These are phyloP conservation scores for Bradypus variegatus DNA, from an alignment of 2,797 vertebrate genomes.

Conservation along the genomic window DNA sequence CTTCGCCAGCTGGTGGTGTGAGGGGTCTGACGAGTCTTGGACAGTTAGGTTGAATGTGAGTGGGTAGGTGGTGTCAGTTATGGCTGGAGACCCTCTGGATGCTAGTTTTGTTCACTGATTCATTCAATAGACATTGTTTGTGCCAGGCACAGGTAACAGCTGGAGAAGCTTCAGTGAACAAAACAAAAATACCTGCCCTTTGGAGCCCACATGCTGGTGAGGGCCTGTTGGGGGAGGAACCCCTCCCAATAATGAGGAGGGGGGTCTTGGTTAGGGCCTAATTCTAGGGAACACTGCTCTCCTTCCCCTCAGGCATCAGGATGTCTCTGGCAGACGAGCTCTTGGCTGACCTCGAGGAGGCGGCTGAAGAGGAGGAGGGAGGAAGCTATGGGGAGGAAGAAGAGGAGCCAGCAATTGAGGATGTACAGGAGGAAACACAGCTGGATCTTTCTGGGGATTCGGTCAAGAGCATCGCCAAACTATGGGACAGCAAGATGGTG, in stretches of 20 bases:
- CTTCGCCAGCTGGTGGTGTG: too few species aligned
- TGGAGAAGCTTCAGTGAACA: background rate
- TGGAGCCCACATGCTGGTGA: background rate
- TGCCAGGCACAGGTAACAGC: background rate
- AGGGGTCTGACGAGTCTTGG: background rate
- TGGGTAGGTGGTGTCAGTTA: background rate
- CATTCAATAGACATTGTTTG: background rate
- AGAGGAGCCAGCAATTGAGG: constrained; percentile 78
- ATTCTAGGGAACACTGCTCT: background rate
- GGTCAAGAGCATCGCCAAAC: constrained; percentile 87
- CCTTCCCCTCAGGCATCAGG: constrained; percentile 39
- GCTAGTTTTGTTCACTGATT: background rate
- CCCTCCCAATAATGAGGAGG: background rate
- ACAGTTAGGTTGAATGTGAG: background rate
- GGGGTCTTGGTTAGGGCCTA: background rate
- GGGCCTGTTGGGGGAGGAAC: background rate
- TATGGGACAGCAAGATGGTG: constrained; percentile 89
- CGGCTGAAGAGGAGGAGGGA: constrained; percentile 74
- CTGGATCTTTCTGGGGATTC: constrained; percentile 86
- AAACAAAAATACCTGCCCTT: background rate
- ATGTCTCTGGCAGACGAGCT: constrained; percentile 95
- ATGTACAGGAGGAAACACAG: constrained; percentile 91
- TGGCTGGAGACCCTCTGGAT: too few species aligned
- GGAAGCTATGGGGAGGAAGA: constrained; percentile 73
- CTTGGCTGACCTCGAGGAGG: constrained; percentile 91